Evolutionary conservation across 2,888 invertebrate genomes (phyloP).

Genomic region (Willowsia nigromaculata): DNA sequence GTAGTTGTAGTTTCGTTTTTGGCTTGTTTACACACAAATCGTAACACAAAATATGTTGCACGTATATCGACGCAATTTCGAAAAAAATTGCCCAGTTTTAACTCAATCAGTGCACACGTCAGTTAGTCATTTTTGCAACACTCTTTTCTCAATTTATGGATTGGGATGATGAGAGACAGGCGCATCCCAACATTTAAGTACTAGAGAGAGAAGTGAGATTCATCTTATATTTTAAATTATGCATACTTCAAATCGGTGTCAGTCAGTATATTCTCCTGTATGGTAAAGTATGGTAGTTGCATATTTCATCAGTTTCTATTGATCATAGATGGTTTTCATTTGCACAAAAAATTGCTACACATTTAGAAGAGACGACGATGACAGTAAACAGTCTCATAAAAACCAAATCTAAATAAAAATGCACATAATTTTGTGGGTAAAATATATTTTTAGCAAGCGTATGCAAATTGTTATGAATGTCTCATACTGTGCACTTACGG

Average conservation of each 20-base stretch:
- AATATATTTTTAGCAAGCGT: too few relatives aligned
- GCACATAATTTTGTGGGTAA: too few relatives aligned
- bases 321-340: background rate
- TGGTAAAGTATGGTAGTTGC: background rate
- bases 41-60: background rate
- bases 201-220: background rate
- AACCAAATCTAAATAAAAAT: background rate
- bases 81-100: background rate
- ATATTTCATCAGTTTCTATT: background rate
- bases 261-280: background rate
- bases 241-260: background rate
- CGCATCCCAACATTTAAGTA: background rate
- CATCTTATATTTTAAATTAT: background rate
- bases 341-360: background rate
- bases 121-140: background rate
- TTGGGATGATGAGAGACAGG: background rate
- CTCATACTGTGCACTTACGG: background rate
- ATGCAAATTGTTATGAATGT: background rate
- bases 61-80: background rate
- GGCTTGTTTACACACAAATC: background rate
- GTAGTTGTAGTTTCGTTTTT: background rate
- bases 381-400: background rate
- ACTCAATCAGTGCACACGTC: background rate
- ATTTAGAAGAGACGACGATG: background rate
- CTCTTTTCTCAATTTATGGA: background rate